Base-by-base conservation (phyloP, 2,113 vertebrate genomes). In the Myrmophylax atrothorax region DNA sequence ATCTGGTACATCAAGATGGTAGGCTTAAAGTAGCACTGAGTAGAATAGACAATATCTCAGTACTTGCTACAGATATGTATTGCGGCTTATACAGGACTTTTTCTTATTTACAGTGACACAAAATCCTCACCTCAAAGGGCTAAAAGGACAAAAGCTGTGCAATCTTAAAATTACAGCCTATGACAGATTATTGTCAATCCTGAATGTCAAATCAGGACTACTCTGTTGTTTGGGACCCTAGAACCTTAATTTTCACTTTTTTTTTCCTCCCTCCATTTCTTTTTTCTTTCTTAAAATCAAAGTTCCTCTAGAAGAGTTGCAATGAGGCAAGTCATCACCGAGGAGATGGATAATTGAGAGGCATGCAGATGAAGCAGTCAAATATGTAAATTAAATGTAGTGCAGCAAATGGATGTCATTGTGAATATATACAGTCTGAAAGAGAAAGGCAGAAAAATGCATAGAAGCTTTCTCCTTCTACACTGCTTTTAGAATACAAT, bases 321-420 rank as follows among this genome's bases (percentile, higher is more conserved):
- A 93, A 77, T 40, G 26, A 91, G 33, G 47, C 6, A 89, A 90
- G 59, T 80, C 29, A 76, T 94, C 66, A 73, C 58, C 62, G 37
- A 49, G 46, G 85, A 89, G 62, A 90, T 24, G 14, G 68, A 69
- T 93, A 94, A 95, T 74, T 95, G 81, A 84, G 74, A 83, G 66
- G 77, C 63, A 73, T 70, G 84, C 63, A 95, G 82, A 90, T 59
- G 75, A 91, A 91, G 55, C 63, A 95, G 81, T 93, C 66, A 88
- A 89, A 88, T 86, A 93, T 91, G 82, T 33, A 96, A 96, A 97
- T 94, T 66, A 79, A 77, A 83, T 56, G 42, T n/a, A 66, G 66
- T 73, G 50, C 60, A 90, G 58, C 49, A 91, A 96, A 83, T 69
- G 62, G 49, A 80, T 95, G 58, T 83, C 82, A 83, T 20, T 1